These are phyloP conservation scores for Thrips palmi DNA, from an alignment of 1,140 invertebrate species.

Conservation along the genomic window DNA sequence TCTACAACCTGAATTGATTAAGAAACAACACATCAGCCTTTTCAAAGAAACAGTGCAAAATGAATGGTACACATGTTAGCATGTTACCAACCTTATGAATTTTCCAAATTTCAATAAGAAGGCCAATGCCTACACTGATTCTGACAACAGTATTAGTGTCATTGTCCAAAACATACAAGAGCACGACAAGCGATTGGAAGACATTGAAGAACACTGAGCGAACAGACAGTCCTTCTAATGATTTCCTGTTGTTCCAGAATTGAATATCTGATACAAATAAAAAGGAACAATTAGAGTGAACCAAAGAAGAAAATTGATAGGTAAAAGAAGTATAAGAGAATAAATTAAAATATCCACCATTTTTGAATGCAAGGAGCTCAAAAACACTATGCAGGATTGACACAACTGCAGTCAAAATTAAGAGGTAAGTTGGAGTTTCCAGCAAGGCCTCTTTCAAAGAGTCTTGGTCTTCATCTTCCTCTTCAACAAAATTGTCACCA, in stretches of 20 bases:
- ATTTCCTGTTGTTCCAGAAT: constrained; percentile 97
- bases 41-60: constrained; percentile 1
- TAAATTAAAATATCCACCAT: constrained; percentile 39
- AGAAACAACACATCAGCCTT: constrained; percentile 7
- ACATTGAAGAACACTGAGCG: constrained; percentile 98
- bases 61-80: background rate
- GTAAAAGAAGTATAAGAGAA: background rate
- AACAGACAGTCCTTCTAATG: constrained; percentile 91
- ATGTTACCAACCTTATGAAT: constrained; percentile 69
- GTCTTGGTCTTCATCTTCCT: constrained; percentile 79
- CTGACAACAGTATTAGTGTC: constrained; percentile 93
- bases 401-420: constrained; percentile 79
- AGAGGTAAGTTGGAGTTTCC: constrained; percentile 91
- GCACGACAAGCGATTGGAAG: constrained; percentile 86
- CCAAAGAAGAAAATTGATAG: background rate
- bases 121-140: constrained; percentile 79
- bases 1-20: constrained; percentile 41
- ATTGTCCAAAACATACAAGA: constrained; percentile 94
- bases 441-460: constrained; percentile 90
- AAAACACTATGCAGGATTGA: constrained; percentile 95
- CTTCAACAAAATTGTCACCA: constrained; percentile 33
- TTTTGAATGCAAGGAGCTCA: constrained; percentile 98
- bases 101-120: constrained; percentile 99
- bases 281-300: constrained; percentile 12
- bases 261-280: constrained; percentile 73